Conservation (phyloP, 2,113 vertebrate genomes). For the Dipodomys stephensi region DNA sequence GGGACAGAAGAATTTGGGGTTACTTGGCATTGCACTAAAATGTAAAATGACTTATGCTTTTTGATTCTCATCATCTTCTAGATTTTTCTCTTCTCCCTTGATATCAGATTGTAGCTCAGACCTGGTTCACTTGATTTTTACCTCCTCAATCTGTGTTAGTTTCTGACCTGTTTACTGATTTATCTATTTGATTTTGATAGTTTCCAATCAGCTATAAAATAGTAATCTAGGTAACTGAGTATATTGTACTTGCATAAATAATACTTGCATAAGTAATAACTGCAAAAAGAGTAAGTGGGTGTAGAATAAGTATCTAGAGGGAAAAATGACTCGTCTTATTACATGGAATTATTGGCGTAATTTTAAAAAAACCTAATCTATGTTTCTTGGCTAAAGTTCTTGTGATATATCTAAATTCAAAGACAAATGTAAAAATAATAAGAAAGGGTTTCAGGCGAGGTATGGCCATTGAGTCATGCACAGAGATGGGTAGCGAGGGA, state of each 20-base stretch:
- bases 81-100: neutral
- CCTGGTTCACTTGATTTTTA: neutral
- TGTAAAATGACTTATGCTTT: neutral
- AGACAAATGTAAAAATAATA: constrained; percentile 9
- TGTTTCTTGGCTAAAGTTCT: neutral
- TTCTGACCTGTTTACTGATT: too few species aligned
- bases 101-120: neutral
- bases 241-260: neutral
- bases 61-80: constrained; percentile 6
- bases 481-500: neutral
- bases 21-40: neutral
- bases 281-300: neutral
- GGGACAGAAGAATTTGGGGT: neutral
- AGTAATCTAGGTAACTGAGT: neutral
- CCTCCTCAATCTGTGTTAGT: neutral
- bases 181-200: too few species aligned
- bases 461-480: neutral
- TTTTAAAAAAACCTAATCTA: constrained; percentile 3
- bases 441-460: neutral
- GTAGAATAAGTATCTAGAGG: neutral
- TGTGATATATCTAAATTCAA: neutral
- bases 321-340: neutral
- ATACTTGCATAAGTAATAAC: neutral
- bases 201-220: neutral
- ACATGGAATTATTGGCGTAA: neutral